These are phyloP conservation scores for Lepus townsendii DNA, from an alignment of 2,797 vertebrate genomes.

Conservation along the genomic window DNA sequence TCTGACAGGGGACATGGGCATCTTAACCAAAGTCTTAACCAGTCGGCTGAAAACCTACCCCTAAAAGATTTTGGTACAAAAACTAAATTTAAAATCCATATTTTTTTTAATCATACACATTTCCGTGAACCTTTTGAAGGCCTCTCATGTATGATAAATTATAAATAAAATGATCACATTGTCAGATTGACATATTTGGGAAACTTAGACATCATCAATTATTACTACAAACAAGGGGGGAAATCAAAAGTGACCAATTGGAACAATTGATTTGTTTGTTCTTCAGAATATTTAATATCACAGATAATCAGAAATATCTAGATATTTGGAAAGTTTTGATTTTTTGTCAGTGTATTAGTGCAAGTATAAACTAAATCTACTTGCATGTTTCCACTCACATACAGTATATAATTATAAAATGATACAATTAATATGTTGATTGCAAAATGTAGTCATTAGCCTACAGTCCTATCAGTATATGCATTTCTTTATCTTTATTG, in stretches of 20 bases:
- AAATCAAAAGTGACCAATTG: not conserved
- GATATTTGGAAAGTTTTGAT: not conserved
- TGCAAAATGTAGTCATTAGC: slow-evolving; percentile 13
- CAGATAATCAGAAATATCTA: not conserved
- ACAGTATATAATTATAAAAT: not conserved
- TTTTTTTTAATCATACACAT: too few relatives aligned
- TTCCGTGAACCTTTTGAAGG: too few relatives aligned
- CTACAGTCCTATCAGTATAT: not conserved
- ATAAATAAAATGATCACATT: not conserved
- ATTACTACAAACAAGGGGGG: not conserved
- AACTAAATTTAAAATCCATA: too few relatives aligned
- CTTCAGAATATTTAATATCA: not conserved
- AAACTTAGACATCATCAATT: slow-evolving; percentile 16
- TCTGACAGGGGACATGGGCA: too few relatives aligned
- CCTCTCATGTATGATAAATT: not conserved
- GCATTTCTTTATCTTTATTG: slow-evolving; percentile 24
- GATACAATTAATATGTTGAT: not conserved
- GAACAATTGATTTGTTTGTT: not conserved
- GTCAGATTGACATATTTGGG: not conserved
- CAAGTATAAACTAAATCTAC: not conserved
- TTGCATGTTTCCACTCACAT: not conserved
- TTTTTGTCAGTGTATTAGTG: not conserved
- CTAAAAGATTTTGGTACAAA: too few relatives aligned
- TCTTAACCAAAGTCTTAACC: too few relatives aligned
- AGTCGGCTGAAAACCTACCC: too few relatives aligned